These are phyloP conservation scores for Tethya wilhelma DNA, from an alignment of 37 sponge, comb jelly and placozoan species.

Conservation along the genomic window DNA sequence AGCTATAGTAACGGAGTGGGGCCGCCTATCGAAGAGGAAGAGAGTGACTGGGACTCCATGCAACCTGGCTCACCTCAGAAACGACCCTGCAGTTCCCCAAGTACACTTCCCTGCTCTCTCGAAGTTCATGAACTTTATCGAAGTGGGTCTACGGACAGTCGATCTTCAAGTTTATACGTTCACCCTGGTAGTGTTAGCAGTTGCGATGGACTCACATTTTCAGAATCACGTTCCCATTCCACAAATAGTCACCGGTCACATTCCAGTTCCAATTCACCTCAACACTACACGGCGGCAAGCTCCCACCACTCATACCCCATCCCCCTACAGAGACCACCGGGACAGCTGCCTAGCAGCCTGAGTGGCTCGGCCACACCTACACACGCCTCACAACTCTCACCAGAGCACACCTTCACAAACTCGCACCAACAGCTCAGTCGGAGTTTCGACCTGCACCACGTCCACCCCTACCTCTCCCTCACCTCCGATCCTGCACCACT, in stretches of 20 bases:
- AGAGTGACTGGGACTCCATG: neutral
- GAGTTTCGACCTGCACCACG: constrained; percentile 12
- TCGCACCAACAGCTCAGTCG: neutral
- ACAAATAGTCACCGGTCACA: constrained; percentile 1
- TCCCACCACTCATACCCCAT: neutral
- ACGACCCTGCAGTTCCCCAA: constrained; percentile 8
- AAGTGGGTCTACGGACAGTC: neutral
- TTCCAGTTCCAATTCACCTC: constrained; percentile 10
- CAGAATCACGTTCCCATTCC: constrained; percentile 4
- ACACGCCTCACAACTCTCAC: too few relatives aligned
- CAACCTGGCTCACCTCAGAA: constrained; percentile 12
- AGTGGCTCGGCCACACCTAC: neutral
- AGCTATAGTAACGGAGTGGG: too few relatives aligned
- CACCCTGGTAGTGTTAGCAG: too few relatives aligned
- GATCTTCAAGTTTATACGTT: too few relatives aligned
- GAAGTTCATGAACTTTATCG: neutral
- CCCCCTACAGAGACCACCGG: neutral
- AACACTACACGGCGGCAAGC: too few relatives aligned
- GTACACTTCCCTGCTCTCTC: constrained; percentile 1
- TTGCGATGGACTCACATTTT: neutral
- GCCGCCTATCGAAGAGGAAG: neutral
- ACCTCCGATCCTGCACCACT: constrained; percentile 20
- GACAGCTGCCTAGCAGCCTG: too few relatives aligned
- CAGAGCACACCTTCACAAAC: too few relatives aligned
- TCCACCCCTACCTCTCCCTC: constrained; percentile 29